Evolutionary conservation across 2,888 invertebrate genomes (phyloP), one percentile per base, ranked within the genome.

Genomic region (Xylota sylvarum): DNA sequence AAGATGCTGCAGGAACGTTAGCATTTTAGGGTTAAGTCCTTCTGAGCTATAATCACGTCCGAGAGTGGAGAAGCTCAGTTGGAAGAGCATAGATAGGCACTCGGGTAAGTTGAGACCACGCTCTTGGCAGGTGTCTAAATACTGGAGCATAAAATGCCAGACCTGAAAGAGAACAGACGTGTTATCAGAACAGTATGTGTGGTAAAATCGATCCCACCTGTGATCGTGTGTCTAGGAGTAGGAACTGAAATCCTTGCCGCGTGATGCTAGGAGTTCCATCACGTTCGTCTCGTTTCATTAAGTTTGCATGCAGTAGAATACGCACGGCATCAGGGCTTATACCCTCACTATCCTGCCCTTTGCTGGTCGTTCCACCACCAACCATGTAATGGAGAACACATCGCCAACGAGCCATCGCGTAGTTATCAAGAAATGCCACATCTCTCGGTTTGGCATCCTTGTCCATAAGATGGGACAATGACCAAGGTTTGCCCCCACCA

Each of bases 21-120:
- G 93, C 93, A 98, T 95, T 82, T 96, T 96, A 88, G 96, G 96
- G 89, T 95, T 97, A 96, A 98, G 96, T 2, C 97, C 97, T 90
- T 98, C 98, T 0, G 98, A 98, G 90, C 98, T 98, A 92, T 99
- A 99, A 93, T 98, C 98, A 94, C 96, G 93, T n/a, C 98, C 99
- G 4, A 98, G 94, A 0, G 97, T 97, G 79, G 98, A 97, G 92
- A 99, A 98, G 92, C 98, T 98, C 74, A 99, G 94, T 93, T 98
- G 98, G 92, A 99, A 98, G n/a, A 99, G 93, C 93, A 99, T 98
- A 10, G 97, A 97, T 46, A 99, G 94, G 91, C 98, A 98, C 91
- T 98, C 98, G 0, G 97, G 97, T 2, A 98, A 94, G 91, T 96
- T 96, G 88, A 98, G 94, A 9, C 97, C 97, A 83, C 97, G 94